Evolutionary conservation across 1,140 invertebrate species (phyloP).

Genomic region (Drosophila truncata): DNA sequence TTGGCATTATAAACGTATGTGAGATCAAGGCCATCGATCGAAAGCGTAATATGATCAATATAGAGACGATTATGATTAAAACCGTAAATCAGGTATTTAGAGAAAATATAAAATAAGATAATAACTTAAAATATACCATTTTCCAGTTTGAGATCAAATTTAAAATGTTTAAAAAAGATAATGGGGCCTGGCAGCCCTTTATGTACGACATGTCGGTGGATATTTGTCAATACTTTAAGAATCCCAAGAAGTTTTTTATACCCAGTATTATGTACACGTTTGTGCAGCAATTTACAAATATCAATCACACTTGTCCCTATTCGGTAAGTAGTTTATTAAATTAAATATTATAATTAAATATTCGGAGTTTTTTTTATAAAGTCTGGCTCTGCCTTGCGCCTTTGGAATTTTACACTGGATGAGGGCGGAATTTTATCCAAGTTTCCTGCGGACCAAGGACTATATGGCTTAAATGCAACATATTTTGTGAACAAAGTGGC

Average conservation of each 20-base stretch:
- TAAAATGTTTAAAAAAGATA: conserved; percentile 5
- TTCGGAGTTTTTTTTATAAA: background rate
- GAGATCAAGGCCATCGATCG: conserved; percentile 38
- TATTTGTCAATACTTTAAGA: conserved; percentile 31
- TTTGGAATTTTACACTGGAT: conserved; percentile 10
- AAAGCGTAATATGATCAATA: conserved; percentile 20
- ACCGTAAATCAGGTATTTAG: conserved; percentile 27
- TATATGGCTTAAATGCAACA: conserved; percentile 31
- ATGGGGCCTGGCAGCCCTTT: conserved; percentile 47
- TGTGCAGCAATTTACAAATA: conserved; percentile 22
- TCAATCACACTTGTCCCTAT: conserved; percentile 41
- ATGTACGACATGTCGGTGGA: conserved; percentile 26
- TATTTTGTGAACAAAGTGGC: conserved; percentile 1
- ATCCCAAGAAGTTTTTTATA: conserved; percentile 14
- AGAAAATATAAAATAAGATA: background rate
- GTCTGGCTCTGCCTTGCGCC: conserved; percentile 1
- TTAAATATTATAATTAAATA: background rate
- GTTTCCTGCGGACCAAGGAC: conserved; percentile 27
- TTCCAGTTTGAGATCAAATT: conserved; percentile 6
- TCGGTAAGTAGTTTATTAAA: conserved; percentile 4
- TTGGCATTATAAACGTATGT: background rate
- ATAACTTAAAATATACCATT: too few species aligned
- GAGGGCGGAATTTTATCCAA: conserved; percentile 11
- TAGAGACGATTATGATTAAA: background rate
- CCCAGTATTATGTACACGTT: conserved; percentile 20